Conservation (phyloP, 2,888 invertebrate genomes). For the Ophion slaviceki region DNA sequence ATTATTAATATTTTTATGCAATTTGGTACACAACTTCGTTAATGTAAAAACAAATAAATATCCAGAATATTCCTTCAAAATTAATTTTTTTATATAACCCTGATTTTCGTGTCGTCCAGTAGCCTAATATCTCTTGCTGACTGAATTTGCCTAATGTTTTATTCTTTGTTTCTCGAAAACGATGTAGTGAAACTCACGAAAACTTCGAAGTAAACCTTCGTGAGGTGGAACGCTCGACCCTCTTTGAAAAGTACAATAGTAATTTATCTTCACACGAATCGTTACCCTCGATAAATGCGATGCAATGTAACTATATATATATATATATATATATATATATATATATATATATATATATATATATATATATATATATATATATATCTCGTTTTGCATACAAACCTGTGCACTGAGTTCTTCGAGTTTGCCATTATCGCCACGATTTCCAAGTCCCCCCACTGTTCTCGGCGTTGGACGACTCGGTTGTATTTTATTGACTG, state of each 20-base stretch:
- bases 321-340: too few species aligned
- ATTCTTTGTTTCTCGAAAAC: not conserved
- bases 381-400: slow-evolving; percentile 3
- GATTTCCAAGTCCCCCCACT: slow-evolving; percentile 81
- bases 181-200: not conserved
- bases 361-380: not conserved
- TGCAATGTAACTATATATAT: too few species aligned
- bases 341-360: not conserved
- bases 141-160: not conserved
- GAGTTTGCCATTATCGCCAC: slow-evolving; percentile 85
- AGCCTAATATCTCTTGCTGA: not conserved
- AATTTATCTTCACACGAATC: slow-evolving; percentile 6
- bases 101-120: too few species aligned
- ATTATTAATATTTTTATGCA: too few species aligned
- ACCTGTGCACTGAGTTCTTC: slow-evolving; percentile 87
- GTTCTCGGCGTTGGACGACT: slow-evolving; percentile 82
- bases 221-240: not conserved
- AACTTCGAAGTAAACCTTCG: not conserved
- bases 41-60: too few species aligned
- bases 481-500: slow-evolving; percentile 85
- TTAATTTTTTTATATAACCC: too few species aligned
- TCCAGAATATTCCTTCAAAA: too few species aligned
- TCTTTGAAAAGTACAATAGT: not conserved
- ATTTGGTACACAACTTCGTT: too few species aligned
- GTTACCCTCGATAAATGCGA: not conserved